Conservation (phyloP, 1,140 invertebrate species). For the Lasaia peninsularis region DNA sequence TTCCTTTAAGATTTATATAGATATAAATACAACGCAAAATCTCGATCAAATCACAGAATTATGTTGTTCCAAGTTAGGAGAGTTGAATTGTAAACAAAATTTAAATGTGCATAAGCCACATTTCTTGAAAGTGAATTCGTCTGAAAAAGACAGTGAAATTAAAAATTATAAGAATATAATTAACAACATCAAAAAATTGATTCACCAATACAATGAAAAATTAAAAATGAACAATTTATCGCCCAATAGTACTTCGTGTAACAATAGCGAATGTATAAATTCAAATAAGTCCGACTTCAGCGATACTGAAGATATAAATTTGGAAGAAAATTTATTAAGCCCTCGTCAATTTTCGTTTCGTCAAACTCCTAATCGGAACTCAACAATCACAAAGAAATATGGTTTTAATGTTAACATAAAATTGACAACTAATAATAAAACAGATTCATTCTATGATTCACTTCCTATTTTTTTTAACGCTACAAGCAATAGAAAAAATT, state of each 20-base stretch:
- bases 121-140: neutral
- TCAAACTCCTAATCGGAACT: neutral
- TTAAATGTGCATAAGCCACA: neutral
- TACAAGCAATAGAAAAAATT: too few relatives aligned
- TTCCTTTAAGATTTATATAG: conserved; percentile 55
- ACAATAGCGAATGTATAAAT: neutral
- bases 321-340: neutral
- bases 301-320: neutral
- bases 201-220: conserved; percentile 22
- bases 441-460: too few relatives aligned
- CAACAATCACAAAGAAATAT: too few relatives aligned
- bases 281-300: neutral
- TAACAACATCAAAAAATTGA: conserved; percentile 20
- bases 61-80: conserved; percentile 36
- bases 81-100: neutral
- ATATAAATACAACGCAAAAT: conserved; percentile 31
- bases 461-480: too few relatives aligned
- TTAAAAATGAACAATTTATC: neutral
- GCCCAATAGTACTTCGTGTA: neutral
- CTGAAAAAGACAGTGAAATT: conserved; percentile 1
- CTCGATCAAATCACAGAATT: conserved; percentile 35
- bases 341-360: neutral
- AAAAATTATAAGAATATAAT: conserved; percentile 28
- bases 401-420: neutral
- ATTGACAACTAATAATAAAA: neutral